Conservation (phyloP, 2,888 invertebrate species). For the Troides helena region DNA sequence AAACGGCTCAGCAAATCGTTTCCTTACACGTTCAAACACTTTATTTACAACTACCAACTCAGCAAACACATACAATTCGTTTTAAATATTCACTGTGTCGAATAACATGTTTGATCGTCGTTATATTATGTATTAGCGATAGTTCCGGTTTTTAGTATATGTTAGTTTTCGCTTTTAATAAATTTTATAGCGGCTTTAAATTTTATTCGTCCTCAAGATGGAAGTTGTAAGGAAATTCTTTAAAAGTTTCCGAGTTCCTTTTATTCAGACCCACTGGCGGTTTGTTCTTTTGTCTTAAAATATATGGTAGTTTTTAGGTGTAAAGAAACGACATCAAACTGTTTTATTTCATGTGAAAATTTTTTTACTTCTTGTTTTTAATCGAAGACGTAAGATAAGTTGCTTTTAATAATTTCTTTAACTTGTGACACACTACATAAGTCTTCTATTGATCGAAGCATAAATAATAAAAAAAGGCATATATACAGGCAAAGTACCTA, state of each 20-base stretch:
- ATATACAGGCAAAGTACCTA: no score
- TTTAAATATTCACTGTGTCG: conserved; percentile 16
- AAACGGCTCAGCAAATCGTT: conserved; percentile 45
- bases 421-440: no score
- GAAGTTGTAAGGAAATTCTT: conserved; percentile 17
- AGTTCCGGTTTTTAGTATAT: conserved; percentile 11
- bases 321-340: conserved; percentile 6
- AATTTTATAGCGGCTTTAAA: conserved; percentile 10
- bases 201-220: conserved; percentile 14
- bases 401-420: no score
- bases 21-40: conserved; percentile 44
- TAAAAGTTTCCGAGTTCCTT: conserved; percentile 18
- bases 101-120: conserved; percentile 3
- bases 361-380: neutral
- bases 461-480: no score
- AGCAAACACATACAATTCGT: conserved; percentile 11
- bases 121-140: conserved; percentile 6
- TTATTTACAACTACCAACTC: conserved; percentile 37
- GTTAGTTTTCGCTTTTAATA: conserved; percentile 4
- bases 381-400: no score
- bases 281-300: conserved; percentile 17
- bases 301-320: conserved; percentile 13
- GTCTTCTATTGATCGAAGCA: no score
- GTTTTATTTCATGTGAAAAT: neutral
- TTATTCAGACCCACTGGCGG: conserved; percentile 8